These are phyloP conservation scores for Bufo gargarizans DNA, from an alignment of 2,113 vertebrate genomes.

Conservation along the genomic window DNA sequence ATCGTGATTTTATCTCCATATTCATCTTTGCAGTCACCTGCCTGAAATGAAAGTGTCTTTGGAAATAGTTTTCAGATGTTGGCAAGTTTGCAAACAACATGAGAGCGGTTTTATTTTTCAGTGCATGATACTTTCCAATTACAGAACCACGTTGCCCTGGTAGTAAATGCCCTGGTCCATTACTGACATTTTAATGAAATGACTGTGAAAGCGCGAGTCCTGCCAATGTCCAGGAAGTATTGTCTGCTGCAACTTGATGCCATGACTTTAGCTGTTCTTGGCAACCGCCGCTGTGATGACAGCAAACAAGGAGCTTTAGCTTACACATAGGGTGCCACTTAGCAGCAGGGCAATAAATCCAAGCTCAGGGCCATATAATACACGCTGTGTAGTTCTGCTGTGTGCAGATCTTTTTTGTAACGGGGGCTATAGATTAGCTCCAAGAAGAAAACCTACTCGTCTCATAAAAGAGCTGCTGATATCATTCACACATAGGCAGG, in stretches of 20 bases:
- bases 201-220: conserved; percentile 30
- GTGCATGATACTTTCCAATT: conserved; percentile 41
- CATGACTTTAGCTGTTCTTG: conserved; percentile 49
- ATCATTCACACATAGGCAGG: neutral
- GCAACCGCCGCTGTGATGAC: conserved; percentile 48
- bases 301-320: conserved; percentile 45
- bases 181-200: conserved; percentile 53
- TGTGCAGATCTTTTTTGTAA: conserved; percentile 9
- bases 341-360: conserved; percentile 40
- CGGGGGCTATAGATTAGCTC: neutral
- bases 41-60: neutral
- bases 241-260: conserved; percentile 52
- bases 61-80: conserved; percentile 25
- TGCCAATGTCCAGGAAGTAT: conserved; percentile 48
- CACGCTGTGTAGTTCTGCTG: conserved; percentile 16
- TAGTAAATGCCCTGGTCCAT: conserved; percentile 44
- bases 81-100: conserved; percentile 6
- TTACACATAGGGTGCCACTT: conserved; percentile 49
- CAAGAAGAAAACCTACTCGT: neutral
- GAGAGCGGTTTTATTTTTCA: conserved; percentile 40
- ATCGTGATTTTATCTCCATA: neutral
- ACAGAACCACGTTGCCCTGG: conserved; percentile 39
- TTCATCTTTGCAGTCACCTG: neutral
- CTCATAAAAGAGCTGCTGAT: neutral
- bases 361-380: conserved; percentile 3